Conservation (phyloP, 2,113 vertebrate species). For the Elachura formosa region DNA sequence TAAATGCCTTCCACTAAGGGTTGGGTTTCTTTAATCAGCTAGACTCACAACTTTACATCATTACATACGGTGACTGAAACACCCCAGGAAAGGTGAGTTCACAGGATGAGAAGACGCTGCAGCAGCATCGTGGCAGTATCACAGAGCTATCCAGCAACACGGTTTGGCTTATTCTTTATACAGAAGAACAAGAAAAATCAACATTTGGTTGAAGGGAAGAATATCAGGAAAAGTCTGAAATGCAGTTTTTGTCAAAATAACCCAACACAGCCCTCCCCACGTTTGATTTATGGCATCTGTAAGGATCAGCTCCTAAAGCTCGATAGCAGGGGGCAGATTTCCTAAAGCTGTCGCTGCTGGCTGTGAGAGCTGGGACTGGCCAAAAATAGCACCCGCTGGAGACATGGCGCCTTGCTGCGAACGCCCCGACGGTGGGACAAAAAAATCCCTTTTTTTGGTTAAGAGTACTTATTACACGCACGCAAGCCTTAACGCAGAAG, state of each 20-base stretch:
- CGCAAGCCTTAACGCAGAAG: neutral
- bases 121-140: neutral
- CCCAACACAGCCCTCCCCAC: too few species aligned
- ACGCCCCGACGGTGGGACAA: neutral
- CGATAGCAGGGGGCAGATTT: neutral
- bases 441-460: neutral
- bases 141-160: neutral
- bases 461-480: neutral
- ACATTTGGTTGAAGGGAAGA: neutral
- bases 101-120: neutral
- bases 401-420: conserved; percentile 54
- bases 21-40: too few species aligned
- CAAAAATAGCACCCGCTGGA: conserved; percentile 61
- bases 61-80: neutral
- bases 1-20: too few species aligned
- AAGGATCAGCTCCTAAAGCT: neutral
- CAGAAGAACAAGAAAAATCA: neutral
- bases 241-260: neutral
- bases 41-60: neutral
- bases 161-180: neutral
- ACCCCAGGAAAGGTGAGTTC: neutral
- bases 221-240: neutral
- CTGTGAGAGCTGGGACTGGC: neutral
- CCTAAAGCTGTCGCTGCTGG: conserved; percentile 36
- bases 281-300: neutral